A percentile compares a stretch with the other conserved stretches of the same genome.
Evolutionary conservation across 1,140 invertebrate species (phyloP).

Genomic region (Drosophila suzukii): DNA sequence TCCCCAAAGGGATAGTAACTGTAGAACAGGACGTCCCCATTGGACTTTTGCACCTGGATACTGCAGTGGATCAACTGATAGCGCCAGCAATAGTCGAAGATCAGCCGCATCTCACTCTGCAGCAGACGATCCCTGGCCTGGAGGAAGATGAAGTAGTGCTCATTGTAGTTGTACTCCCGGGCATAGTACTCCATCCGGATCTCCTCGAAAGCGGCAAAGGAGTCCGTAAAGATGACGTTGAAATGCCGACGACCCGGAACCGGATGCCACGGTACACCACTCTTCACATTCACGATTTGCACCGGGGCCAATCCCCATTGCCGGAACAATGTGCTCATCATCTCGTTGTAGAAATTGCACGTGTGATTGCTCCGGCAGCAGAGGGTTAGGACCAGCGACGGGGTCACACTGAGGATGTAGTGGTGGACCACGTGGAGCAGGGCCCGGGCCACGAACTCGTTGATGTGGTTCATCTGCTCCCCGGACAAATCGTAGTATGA

Average conservation of each 20-base stretch:
- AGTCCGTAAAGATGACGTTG: slow-evolving; percentile 74
- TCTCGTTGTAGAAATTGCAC: slow-evolving; percentile 73
- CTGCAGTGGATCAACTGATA: slow-evolving; percentile 74
- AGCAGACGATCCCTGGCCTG: slow-evolving; percentile 58
- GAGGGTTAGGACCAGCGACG: slow-evolving; percentile 60
- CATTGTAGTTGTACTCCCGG: slow-evolving; percentile 64
- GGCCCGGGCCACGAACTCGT: slow-evolving; percentile 64
- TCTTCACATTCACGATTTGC: slow-evolving; percentile 61
- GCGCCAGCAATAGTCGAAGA: slow-evolving; percentile 73
- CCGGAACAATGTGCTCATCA: slow-evolving; percentile 65
- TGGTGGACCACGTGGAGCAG: slow-evolving; percentile 66
- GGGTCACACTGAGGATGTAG: slow-evolving; percentile 59
- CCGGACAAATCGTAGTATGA: slow-evolving; percentile 62
- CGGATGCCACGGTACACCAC: slow-evolving; percentile 2
- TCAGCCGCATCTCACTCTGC: slow-evolving; percentile 57
- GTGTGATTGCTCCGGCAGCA: slow-evolving; percentile 67
- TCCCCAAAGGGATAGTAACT: slow-evolving; percentile 65
- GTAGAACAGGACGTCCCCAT: slow-evolving; percentile 67
- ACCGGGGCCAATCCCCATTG: slow-evolving; percentile 64
- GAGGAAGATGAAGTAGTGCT: slow-evolving; percentile 77
- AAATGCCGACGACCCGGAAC: slow-evolving; percentile 52
- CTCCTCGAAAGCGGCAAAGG: slow-evolving; percentile 62
- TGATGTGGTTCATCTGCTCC: slow-evolving; percentile 62
- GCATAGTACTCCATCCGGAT: slow-evolving; percentile 62
- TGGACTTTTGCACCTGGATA: slow-evolving; percentile 64